Base-by-base conservation (phyloP, 2,888 invertebrate species). In the Cheilosia soror region DNA sequence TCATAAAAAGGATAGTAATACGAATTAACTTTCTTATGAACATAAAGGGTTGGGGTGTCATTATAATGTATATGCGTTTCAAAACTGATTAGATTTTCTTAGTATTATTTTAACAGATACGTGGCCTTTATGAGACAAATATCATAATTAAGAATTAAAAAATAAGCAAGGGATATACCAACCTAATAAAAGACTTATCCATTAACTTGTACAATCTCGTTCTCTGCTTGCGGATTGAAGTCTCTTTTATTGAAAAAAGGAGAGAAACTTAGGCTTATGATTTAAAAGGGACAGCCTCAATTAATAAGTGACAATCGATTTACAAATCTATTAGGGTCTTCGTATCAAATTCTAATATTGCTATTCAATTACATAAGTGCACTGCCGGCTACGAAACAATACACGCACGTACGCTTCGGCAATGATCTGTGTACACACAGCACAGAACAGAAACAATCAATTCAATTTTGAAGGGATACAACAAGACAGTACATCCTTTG, bases 301-400 rank as follows among this genome's bases (percentile, higher is more conserved):
- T 63, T 49, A 75, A 63, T 75, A 73, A 33, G 33, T 57, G 72
- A 73, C 68, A 79, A 71, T 79, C 75, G 79, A 71, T 84, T 84
- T 78, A 73, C 49, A 42, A 75, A 84, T 84, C 58, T 69, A 84
- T 73, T 80, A 57, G 71, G 69, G 58, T 55, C 72, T 55, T 47
- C 6, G 62, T 33, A 51, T 37, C 58, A 37, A 27, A 31, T 33
- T 66, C 25, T 27, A 25, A 51, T 51, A 72, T 58, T 57, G 72
- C 81, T 68, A 85, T 66, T 85, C 81, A 81, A 85, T 85, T 85
- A 85, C 72, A 85, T 85, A 85, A 85, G 85, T 85, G 68, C 85
- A 81, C 71, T 85, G 76, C 76, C 81, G 80, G 85, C 76, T 49
- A 68, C 72, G 72, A 76, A 66, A 71, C 71, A 72, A 71, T 53